These are phyloP conservation scores for Ictalurus punctatus DNA, from an alignment of 2,113 vertebrate genomes.

Conservation along the genomic window DNA sequence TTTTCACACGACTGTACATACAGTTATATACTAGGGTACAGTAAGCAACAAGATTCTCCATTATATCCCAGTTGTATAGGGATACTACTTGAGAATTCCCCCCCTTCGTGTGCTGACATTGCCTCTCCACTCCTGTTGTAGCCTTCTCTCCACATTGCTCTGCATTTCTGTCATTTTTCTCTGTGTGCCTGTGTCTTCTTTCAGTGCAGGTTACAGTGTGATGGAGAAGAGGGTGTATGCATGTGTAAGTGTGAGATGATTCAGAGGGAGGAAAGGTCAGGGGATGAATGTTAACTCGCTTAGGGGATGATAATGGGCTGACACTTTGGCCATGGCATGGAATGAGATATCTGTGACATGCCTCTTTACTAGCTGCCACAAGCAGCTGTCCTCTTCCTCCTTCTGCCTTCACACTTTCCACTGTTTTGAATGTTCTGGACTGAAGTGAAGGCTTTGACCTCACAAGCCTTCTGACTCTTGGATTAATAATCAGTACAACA, in stretches of 20 bases:
- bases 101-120: neutral
- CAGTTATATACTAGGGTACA: too few relatives aligned
- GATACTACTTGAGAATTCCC: neutral
- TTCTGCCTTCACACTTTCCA: slow-evolving; percentile 5
- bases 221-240: slow-evolving; percentile 11
- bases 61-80: too few relatives aligned
- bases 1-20: too few relatives aligned
- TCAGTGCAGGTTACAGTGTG: neutral
- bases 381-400: slow-evolving; percentile 3
- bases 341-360: slow-evolving; percentile 19
- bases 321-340: slow-evolving; percentile 5
- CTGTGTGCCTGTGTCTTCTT: slow-evolving; percentile 3
- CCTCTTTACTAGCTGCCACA: neutral
- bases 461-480: slow-evolving; percentile 3
- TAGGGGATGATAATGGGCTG: slow-evolving; percentile 24
- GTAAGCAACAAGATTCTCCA: too few relatives aligned
- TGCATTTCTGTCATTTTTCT: neutral
- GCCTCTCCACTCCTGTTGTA: neutral
- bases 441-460: slow-evolving; percentile 17
- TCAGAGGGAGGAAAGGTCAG: slow-evolving; percentile 27
- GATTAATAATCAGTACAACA: neutral
- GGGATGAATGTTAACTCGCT: slow-evolving; percentile 24
- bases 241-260: slow-evolving; percentile 24
- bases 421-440: neutral
- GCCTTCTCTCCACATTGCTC: neutral